Conservation (phyloP, 1,140 invertebrate genomes). For the Pygmarrhopalites habei region DNA sequence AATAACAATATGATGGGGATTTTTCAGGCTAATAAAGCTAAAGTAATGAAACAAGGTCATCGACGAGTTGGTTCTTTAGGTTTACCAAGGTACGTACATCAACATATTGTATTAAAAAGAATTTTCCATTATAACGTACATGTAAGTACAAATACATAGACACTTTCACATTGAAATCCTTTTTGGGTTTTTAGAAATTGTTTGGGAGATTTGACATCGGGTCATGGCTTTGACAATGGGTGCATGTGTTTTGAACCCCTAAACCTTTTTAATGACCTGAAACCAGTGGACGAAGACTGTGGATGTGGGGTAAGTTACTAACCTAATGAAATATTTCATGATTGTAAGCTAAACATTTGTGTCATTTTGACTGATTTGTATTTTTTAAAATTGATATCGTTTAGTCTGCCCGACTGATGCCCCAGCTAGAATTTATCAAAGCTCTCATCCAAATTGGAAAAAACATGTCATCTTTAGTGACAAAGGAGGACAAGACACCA, state of each 20-base stretch:
- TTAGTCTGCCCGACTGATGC: conserved; percentile 68
- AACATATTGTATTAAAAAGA: no score
- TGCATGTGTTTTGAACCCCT: conserved; percentile 78
- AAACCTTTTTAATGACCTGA: conserved; percentile 66
- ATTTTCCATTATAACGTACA: no score
- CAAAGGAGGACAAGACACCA: conserved; percentile 89
- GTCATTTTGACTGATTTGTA: neutral
- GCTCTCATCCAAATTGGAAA: conserved; percentile 85
- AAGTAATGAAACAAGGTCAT: conserved; percentile 18
- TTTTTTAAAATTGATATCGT: neutral
- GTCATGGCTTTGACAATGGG: conserved; percentile 91
- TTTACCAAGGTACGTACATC: no score
- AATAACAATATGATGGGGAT: conserved; percentile 24
- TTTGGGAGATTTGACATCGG: conserved; percentile 84
- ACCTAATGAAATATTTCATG: no score
- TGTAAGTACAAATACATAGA: no score
- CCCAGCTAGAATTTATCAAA: conserved; percentile 79
- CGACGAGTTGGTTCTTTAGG: conserved; percentile 37
- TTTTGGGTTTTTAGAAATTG: no score
- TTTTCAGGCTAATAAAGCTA: neutral
- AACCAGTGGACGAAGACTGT: conserved; percentile 63
- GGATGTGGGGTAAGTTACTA: conserved; percentile 66
- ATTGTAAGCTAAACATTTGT: no score
- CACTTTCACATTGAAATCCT: no score
- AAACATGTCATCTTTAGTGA: conserved; percentile 75